These are phyloP conservation scores for Cantharis lateralis DNA, from an alignment of 2,888 invertebrate species.

Conservation along the genomic window DNA sequence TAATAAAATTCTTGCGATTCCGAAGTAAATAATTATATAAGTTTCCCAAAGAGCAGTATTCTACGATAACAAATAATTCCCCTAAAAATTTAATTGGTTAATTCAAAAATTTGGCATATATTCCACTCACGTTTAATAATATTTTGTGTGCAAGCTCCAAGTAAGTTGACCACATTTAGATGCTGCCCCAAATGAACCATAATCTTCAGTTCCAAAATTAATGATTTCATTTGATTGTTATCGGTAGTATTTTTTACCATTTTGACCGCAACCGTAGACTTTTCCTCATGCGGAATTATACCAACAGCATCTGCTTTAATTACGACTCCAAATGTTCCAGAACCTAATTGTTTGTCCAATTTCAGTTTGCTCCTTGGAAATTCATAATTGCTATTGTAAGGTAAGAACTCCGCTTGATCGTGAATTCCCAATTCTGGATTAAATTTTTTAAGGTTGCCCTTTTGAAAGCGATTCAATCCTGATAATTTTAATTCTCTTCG, in stretches of 20 bases:
- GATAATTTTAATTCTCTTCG: constrained; percentile 71
- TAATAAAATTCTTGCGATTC: constrained; percentile 80
- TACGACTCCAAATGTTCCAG: constrained; percentile 94
- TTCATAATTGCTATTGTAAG: constrained; percentile 89
- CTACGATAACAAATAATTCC: constrained; percentile 90
- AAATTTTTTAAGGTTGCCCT: constrained; percentile 77
- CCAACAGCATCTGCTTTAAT: constrained; percentile 84
- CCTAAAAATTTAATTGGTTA: constrained; percentile 64
- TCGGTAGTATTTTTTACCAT: constrained; percentile 91
- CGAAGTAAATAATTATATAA: constrained; percentile 85
- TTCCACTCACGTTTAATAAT: constrained; percentile 77
- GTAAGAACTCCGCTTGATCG: constrained; percentile 92
- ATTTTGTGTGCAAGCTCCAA: constrained; percentile 93
- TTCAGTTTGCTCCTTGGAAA: constrained; percentile 83
- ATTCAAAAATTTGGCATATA: too few relatives aligned
- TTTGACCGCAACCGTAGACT: constrained; percentile 90
- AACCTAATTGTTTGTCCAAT: constrained; percentile 85
- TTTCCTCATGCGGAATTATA: constrained; percentile 73
- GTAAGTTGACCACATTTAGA: constrained; percentile 90
- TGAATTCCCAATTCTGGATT: constrained; percentile 89
- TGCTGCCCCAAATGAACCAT: constrained; percentile 95
- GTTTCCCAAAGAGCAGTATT: constrained; percentile 92
- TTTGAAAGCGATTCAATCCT: constrained; percentile 76
- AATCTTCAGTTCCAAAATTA: constrained; percentile 92
- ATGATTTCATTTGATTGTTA: constrained; percentile 79